Conservation (phyloP, 2,113 vertebrate species). For the Nothocercus nigrocapillus region DNA sequence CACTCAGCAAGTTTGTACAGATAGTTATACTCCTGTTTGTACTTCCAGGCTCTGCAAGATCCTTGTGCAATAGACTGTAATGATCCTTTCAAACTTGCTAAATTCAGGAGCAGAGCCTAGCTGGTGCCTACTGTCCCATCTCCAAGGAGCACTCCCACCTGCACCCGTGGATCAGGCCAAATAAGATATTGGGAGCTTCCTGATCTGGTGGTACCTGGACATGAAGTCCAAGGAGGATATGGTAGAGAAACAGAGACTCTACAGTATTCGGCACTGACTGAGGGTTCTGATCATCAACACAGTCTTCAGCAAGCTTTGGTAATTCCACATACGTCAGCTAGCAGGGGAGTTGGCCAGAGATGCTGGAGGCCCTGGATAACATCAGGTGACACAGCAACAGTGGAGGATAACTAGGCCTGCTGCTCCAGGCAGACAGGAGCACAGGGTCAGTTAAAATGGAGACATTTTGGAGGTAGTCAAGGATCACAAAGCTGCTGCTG, state of each 20-base stretch:
- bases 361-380: neutral
- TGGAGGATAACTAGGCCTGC: neutral
- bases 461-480: fast-evolving
- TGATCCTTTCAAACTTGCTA: neutral
- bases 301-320: neutral
- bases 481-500: neutral
- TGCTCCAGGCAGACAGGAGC: neutral
- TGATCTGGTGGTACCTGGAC: neutral
- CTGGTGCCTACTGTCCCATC: neutral
- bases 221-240: neutral
- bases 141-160: neutral
- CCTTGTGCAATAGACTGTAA: neutral
- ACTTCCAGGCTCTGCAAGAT: neutral
- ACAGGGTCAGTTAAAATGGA: neutral
- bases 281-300: neutral
- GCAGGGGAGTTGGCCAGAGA: neutral
- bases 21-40: neutral
- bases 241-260: neutral
- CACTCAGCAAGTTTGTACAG: too few relatives aligned
- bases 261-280: neutral
- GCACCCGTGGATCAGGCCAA: neutral
- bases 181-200: neutral
- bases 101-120: neutral
- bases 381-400: neutral
- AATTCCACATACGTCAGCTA: too few relatives aligned